A percentile compares a stretch with the other conserved stretches of the same genome.
These are phyloP conservation scores for Gymnobelideus leadbeateri DNA, from an alignment of 2,113 vertebrate genomes.

Conservation along the genomic window DNA sequence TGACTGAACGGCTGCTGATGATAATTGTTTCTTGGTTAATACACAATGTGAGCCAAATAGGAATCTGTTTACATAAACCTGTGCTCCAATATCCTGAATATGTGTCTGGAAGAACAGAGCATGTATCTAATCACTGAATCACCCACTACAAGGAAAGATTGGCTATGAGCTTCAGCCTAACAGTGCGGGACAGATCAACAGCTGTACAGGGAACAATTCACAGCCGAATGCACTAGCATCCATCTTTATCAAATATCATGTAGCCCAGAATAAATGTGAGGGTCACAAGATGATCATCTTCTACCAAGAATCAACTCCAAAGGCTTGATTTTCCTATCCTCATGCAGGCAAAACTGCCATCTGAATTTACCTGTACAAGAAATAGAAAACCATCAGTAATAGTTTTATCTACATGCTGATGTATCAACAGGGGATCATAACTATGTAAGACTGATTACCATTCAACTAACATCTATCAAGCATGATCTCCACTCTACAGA, in stretches of 20 bases:
- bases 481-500: background rate
- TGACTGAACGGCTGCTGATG: background rate
- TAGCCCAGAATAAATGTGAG: background rate
- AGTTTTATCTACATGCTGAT: background rate
- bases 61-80: background rate
- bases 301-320: background rate
- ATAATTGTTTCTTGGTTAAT: background rate
- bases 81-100: background rate
- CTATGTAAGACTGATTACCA: background rate
- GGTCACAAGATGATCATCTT: background rate
- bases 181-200: background rate
- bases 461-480: background rate
- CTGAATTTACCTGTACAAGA: conserved; percentile 7
- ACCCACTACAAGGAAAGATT: background rate
- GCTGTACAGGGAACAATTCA: background rate
- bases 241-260: background rate
- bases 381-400: background rate
- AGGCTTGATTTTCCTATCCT: background rate
- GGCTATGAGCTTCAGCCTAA: background rate
- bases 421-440: background rate
- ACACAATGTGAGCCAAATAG: background rate
- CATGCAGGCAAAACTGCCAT: background rate
- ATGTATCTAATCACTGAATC: background rate
- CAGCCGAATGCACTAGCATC: background rate
- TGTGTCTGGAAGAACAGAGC: background rate